phyloP scores from a whole-genome alignment of 1,140 invertebrate species.

The Eurosta solidaginis region DNA sequence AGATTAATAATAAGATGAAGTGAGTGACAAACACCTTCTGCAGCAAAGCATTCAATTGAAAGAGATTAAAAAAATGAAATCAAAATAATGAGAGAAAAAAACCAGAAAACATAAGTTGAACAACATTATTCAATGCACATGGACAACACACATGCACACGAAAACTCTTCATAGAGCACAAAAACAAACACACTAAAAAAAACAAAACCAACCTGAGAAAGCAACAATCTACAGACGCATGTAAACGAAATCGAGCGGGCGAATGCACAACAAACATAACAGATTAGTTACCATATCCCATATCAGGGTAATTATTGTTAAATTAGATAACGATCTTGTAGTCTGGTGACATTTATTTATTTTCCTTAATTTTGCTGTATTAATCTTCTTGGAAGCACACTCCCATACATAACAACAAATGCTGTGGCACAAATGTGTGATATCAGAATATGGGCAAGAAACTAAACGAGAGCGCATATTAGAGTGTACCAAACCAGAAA shows the following conservation, averaged over 20 bases:
- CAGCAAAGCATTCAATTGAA: neutral
- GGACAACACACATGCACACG: constrained; percentile 41
- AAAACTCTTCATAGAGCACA: neutral
- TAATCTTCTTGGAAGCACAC: constrained; percentile 57
- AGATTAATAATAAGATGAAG: neutral
- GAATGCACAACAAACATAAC: constrained; percentile 44
- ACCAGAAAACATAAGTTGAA: neutral
- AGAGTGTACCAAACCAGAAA: too few species aligned
- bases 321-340: constrained; percentile 60
- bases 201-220: neutral
- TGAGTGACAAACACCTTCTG: neutral
- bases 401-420: neutral
- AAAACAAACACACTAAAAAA: neutral
- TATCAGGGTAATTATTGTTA: constrained; percentile 61
- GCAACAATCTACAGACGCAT: constrained; percentile 14
- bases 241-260: constrained; percentile 18
- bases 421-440: neutral
- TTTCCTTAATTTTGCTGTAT: constrained; percentile 60
- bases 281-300: constrained; percentile 61
- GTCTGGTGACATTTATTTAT: constrained; percentile 60
- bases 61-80: neutral
- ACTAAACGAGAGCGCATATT: neutral
- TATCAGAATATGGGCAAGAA: constrained; percentile 9
- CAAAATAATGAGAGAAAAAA: neutral
- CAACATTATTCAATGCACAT: neutral